A percentile compares a stretch with the other conserved stretches of the same genome.
Evolutionary conservation across 2,797 vertebrate genomes (phyloP).

Genomic region (Gallinago nigripennis): DNA sequence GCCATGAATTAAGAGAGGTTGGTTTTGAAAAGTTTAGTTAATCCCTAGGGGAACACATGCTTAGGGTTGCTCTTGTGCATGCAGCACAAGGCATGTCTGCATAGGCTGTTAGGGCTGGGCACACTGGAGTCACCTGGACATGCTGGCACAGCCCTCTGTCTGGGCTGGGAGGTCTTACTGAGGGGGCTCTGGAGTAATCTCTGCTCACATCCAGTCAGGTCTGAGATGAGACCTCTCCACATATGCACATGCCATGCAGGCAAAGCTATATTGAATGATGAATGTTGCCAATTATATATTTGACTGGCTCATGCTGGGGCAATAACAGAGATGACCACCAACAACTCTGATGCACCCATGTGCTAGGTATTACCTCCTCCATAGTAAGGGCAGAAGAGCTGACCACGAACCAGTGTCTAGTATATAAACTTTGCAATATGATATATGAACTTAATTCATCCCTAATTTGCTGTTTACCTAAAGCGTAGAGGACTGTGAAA

Average conservation of each 20-base stretch:
- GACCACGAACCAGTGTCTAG: neutral
- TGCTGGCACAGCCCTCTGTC: neutral
- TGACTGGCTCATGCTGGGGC: neutral
- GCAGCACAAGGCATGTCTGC: neutral
- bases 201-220: neutral
- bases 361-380: too few species aligned
- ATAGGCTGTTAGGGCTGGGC: neutral
- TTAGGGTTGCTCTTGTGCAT: neutral
- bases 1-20: neutral
- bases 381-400: neutral
- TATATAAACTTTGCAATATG: too few species aligned
- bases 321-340: neutral
- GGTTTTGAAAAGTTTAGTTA: neutral
- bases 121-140: neutral
- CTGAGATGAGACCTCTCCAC: neutral
- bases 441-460: accelerated
- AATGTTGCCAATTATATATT: too few species aligned
- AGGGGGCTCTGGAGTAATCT: neutral
- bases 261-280: neutral
- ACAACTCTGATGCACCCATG: too few species aligned
- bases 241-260: accelerated
- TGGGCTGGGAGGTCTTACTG: neutral
- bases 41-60: neutral
- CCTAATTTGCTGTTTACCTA: neutral
- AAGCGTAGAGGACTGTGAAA: neutral